Evolutionary conservation across 1,140 invertebrate species (phyloP).

Genomic region (Sinonovacula constricta): DNA sequence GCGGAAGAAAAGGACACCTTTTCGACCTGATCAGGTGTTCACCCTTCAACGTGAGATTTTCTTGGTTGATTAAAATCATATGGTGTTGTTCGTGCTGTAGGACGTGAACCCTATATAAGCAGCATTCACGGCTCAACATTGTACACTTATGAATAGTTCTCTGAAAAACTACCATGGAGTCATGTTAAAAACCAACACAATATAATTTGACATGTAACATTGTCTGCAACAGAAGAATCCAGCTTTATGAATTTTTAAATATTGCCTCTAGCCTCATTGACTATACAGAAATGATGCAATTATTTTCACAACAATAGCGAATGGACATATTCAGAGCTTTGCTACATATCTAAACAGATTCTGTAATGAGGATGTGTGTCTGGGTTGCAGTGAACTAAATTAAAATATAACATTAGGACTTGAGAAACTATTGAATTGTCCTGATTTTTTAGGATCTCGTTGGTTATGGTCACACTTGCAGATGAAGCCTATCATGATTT

Average conservation of each 20-base stretch:
- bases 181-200: too few species aligned
- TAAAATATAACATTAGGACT: background rate
- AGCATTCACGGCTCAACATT: too few species aligned
- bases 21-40: conserved; percentile 4
- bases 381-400: background rate
- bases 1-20: conserved; percentile 20
- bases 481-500: too few species aligned
- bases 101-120: too few species aligned
- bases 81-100: too few species aligned
- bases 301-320: background rate
- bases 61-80: background rate
- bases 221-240: background rate
- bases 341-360: background rate
- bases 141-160: too few species aligned
- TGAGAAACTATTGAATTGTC: too few species aligned
- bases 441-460: too few species aligned
- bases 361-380: background rate
- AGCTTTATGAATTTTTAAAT: background rate
- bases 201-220: background rate
- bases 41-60: conserved; percentile 31
- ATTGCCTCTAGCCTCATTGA: background rate
- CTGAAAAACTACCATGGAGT: too few species aligned
- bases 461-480: too few species aligned
- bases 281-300: background rate
- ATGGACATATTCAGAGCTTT: background rate